Evolutionary conservation across 1,140 invertebrate species (phyloP).

Genomic region (Drosophila pectinifera): DNA sequence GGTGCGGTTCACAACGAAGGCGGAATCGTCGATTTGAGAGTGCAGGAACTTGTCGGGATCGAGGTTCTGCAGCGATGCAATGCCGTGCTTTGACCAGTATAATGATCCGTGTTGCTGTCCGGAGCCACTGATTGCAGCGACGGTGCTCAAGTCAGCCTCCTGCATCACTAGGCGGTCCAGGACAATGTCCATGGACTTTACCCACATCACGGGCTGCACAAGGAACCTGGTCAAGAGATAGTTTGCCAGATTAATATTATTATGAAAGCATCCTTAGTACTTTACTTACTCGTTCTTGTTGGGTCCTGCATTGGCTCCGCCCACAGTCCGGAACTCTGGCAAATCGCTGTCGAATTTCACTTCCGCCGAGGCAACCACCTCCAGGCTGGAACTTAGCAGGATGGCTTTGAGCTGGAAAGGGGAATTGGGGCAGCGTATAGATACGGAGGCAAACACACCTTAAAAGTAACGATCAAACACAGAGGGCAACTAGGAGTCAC

Average conservation of each 20-base stretch:
- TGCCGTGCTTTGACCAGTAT: slow-evolving; percentile 94
- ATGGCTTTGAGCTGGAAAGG: slow-evolving; percentile 94
- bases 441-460: slow-evolving; percentile 54
- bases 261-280: neutral
- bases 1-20: slow-evolving; percentile 92
- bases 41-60: slow-evolving; percentile 92
- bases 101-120: slow-evolving; percentile 99
- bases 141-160: slow-evolving; percentile 92
- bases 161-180: slow-evolving; percentile 93
- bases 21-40: slow-evolving; percentile 90
- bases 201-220: slow-evolving; percentile 96
- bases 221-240: slow-evolving; percentile 77
- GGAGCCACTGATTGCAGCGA: slow-evolving; percentile 94
- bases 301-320: slow-evolving; percentile 70
- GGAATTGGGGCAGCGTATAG: slow-evolving; percentile 16
- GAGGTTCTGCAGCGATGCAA: slow-evolving; percentile 88
- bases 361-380: slow-evolving; percentile 91
- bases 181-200: slow-evolving; percentile 96
- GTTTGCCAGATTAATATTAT: neutral
- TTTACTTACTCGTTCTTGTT: slow-evolving; percentile 87
- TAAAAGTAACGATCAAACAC: slow-evolving; percentile 71
- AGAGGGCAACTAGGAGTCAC: slow-evolving; percentile 59
- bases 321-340: slow-evolving; percentile 90
- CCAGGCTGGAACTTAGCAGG: slow-evolving; percentile 91
- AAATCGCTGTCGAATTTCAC: slow-evolving; percentile 96